Evolutionary conservation across 2,113 vertebrate species (phyloP), one percentile per base, ranked within the genome.

Genomic region (Candoia aspera): DNA sequence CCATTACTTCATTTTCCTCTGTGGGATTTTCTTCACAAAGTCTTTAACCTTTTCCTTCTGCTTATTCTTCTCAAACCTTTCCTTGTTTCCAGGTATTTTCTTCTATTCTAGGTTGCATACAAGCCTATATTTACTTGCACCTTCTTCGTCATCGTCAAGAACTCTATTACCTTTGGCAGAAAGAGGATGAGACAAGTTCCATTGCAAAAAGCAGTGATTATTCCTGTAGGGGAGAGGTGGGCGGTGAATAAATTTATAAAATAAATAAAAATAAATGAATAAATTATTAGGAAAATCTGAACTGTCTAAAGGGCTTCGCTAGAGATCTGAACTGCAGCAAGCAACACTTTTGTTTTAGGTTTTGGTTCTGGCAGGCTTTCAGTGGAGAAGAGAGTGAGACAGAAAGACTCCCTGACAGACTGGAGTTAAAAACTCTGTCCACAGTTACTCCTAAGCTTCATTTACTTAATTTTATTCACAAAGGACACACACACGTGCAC

Each of bases 1-100:
- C 85, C 11, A 84, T 49, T 57, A 11, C 5, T 93, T 92, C 89
- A 92, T 93, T 46, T 58, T 93, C 0, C 90, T 92, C 92, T 0
- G 8, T 87, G 2, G 19, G 90, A 59, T 86, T 24, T 8, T 83
- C 3, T 90, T 85, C 23, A 3, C 4, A 24, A 62, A 21, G 0
- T 91, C 33, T 91, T 87, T 86, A 79, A 90, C 37, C 1, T 87
- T 86, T 94, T 90, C 0, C 6, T 91, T 73, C 6, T 53, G 0
- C 42, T 93, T 88, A 79, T 84, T 58, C 2, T 46, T 59, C 1
- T 26, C 59, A 62, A 2, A 88, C 85, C 60, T 94, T 54, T 26
- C 26, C 4, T 91, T 42, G 55, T 84, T 93, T 92, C 11, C 24
- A 19, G 73, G 3, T 58, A 58, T 29, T 33, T 26, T 68, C 42